phyloP scores from a whole-genome alignment of 2,797 vertebrate genomes.

The Eupleurogrammus muticus region DNA sequence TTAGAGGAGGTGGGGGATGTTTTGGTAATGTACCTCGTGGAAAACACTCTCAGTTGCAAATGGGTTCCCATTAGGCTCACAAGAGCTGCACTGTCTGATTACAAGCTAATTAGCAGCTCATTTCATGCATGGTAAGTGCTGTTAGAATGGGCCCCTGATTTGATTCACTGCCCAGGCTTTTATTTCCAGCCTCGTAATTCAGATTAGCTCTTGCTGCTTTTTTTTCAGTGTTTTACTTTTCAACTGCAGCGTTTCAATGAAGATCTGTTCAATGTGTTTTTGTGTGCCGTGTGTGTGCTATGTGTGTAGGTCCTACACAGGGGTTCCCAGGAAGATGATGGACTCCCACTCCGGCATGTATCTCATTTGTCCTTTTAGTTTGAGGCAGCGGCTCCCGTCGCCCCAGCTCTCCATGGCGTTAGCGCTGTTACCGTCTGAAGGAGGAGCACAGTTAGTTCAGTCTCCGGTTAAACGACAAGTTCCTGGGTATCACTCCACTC shows the following conservation, averaged over 20 bases:
- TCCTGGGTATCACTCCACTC: conserved; percentile 18
- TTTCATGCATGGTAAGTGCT: conserved; percentile 82
- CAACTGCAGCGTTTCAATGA: conserved; percentile 64
- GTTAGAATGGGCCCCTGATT: conserved; percentile 73
- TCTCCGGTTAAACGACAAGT: conserved; percentile 20
- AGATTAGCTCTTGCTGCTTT: conserved; percentile 64
- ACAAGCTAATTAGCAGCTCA: conserved; percentile 84
- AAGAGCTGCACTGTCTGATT: conserved; percentile 83
- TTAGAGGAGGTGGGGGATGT: conserved; percentile 65
- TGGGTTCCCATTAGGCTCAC: conserved; percentile 80
- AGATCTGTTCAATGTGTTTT: conserved; percentile 30
- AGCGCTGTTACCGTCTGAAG: conserved; percentile 79
- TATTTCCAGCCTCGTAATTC: conserved; percentile 73
- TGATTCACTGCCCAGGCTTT: conserved; percentile 78
- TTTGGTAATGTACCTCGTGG: conserved; percentile 73
- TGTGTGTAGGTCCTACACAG: conserved; percentile 69
- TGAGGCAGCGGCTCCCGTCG: conserved; percentile 81
- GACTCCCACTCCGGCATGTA: conserved; percentile 87
- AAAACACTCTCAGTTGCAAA: conserved; percentile 81
- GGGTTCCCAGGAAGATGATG: conserved; percentile 86
- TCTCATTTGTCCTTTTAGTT: conserved; percentile 86
- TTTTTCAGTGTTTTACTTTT: conserved; percentile 70
- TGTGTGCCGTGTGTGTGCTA: conserved; percentile 10
- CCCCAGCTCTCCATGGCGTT: conserved; percentile 84
- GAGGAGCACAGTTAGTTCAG: conserved; percentile 15